phyloP scores from a whole-genome alignment of 2,888 invertebrate genomes.

The Phorcus lineatus region DNA sequence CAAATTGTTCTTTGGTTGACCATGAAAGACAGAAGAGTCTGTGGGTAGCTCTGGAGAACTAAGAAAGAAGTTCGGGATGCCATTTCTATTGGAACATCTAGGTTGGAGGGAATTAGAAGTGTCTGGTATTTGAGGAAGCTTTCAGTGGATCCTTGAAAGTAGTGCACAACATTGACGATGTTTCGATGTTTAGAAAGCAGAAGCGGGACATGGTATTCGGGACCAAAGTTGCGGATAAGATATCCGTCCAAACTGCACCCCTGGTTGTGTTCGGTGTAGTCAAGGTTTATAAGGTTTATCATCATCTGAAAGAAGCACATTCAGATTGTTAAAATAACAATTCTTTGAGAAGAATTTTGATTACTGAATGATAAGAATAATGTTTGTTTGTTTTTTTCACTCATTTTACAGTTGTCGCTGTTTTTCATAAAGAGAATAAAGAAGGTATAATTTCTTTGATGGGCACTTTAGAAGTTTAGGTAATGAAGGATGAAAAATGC shows the following conservation, averaged over 20 bases:
- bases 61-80: conserved; percentile 49
- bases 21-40: conserved; percentile 44
- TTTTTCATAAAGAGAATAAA: too few relatives aligned
- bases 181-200: conserved; percentile 43
- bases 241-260: conserved; percentile 38
- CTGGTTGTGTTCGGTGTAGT: conserved; percentile 32
- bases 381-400: too few relatives aligned
- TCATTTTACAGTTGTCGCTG: too few relatives aligned
- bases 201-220: conserved; percentile 40
- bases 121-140: conserved; percentile 47
- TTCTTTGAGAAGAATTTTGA: too few relatives aligned
- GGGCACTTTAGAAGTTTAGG: too few relatives aligned
- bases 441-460: too few relatives aligned
- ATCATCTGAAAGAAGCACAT: conserved; percentile 39
- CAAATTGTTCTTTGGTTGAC: conserved; percentile 16
- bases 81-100: conserved; percentile 46
- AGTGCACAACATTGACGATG: conserved; percentile 47
- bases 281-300: conserved; percentile 42
- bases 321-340: too few relatives aligned
- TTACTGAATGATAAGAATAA: too few relatives aligned
- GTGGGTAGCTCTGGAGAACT: conserved; percentile 48
- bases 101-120: conserved; percentile 33
- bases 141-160: conserved; percentile 48
- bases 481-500: too few relatives aligned
- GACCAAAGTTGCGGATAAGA: conserved; percentile 40